Evolutionary conservation across 2,797 vertebrate genomes (phyloP), one percentile per base, ranked within the genome.

Genomic region (Phyllotis vaccarum): DNA sequence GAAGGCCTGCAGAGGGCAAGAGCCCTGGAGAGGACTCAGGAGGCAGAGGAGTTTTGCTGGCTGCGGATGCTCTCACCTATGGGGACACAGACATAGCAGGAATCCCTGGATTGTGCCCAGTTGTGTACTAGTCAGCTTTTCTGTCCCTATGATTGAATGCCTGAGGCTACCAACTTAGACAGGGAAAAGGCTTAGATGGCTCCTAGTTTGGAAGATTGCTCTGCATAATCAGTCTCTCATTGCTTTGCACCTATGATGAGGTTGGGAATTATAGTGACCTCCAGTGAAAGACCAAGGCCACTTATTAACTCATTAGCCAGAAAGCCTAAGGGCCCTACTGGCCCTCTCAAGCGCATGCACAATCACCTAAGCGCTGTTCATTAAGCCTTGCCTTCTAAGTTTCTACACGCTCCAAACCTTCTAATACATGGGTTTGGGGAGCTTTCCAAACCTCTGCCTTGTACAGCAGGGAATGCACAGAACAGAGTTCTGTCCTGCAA

Each of bases 1-100:
- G 74, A 66, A 97, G 89, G 81, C 87, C 92, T 66, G 81, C 97
- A 95, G 95, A 86, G 89, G 94, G 91, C 97, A 86, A 91, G 94
- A 68, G 75, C 91, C 0, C 40, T 5, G 27, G 89, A 56, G 64
- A 58, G 37, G 62, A 31, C 19, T 4, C 80, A 2, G 34, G 54
- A 19, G 58, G 29, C 0, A 6, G 81, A 43, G 58, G 4, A 31
- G 8, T 64, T 16, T 24, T 76, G 27, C 40, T 87, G 52, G 75
- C n/a, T 2, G 0, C 37, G 40, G 5, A 22, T 11, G n/a, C 49
- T n/a, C 40, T 58, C 70, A 6, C 40, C 52, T 34, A 31, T 46
- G 14, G 4, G 82, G 31, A 31, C 19, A 14, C 43, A 16, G 31
- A 37, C n/a, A 5, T 12, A 49, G 24, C 62, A 52, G 46, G 85